phyloP scores from a whole-genome alignment of 2,113 vertebrate genomes.

The Condylura cristata region DNA sequence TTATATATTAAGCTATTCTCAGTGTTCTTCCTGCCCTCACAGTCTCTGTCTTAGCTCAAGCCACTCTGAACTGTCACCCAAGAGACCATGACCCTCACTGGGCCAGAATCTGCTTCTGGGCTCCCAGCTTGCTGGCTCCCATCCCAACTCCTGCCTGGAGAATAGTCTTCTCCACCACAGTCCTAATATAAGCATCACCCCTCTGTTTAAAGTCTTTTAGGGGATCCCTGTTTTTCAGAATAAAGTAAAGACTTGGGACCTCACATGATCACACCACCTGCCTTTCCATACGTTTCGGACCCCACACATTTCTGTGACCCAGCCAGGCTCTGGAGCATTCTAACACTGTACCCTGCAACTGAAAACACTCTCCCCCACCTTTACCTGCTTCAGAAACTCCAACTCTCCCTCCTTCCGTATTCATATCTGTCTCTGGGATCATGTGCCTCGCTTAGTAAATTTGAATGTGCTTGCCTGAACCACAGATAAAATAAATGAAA shows the following conservation, averaged over 20 bases:
- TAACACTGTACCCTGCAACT: rapidly evolving
- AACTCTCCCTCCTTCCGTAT: neutral
- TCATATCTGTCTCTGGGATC: neutral
- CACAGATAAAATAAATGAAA: neutral
- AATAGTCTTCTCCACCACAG: neutral
- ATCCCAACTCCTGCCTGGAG: neutral
- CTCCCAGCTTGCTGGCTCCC: neutral
- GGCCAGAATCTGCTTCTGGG: neutral
- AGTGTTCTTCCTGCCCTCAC: neutral
- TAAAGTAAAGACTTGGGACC: neutral
- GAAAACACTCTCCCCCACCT: neutral
- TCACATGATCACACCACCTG: neutral
- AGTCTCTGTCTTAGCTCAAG: neutral
- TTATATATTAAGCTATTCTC: neutral
- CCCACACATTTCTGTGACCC: neutral
- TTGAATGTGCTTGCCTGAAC: neutral
- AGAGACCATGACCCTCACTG: neutral
- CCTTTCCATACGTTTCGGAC: neutral
- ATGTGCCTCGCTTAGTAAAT: neutral
- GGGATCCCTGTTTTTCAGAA: neutral
- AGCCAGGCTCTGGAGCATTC: rapidly evolving
- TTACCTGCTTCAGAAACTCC: neutral
- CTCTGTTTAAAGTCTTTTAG: neutral
- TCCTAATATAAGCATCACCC: neutral
- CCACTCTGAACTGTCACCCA: neutral